Conservation (phyloP, 2,797 vertebrate genomes). For the Muscicapa striata region DNA sequence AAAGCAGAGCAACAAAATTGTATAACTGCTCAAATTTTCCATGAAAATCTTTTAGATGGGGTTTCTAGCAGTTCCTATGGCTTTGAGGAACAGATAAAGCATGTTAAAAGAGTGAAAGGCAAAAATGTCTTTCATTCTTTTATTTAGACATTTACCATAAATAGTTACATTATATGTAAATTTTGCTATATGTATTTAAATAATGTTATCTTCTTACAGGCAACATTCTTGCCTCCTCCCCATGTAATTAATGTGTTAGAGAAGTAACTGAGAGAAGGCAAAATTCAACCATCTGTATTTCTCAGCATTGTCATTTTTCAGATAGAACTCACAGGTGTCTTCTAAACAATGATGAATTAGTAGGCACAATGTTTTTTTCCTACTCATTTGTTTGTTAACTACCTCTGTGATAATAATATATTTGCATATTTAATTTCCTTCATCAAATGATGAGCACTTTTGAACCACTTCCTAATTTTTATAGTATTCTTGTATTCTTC, state of each 20-base stretch:
- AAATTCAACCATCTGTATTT: slow-evolving; percentile 74
- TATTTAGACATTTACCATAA: not conserved
- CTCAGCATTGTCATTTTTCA: slow-evolving; percentile 70
- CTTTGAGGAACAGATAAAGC: slow-evolving; percentile 27
- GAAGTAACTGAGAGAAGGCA: slow-evolving; percentile 57
- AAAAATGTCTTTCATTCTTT: not conserved
- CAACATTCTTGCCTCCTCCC: not conserved
- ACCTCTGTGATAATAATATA: slow-evolving; percentile 77
- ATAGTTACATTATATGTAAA: slow-evolving; percentile 40
- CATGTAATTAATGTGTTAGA: slow-evolving; percentile 58
- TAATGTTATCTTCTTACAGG: not conserved
- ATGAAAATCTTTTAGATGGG: not conserved
- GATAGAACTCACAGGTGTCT: slow-evolving; percentile 74
- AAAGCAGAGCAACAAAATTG: not conserved
- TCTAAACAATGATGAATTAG: slow-evolving; percentile 80
- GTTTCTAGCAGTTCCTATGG: not conserved
- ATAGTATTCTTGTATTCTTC: slow-evolving; percentile 72
- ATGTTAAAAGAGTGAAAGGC: not conserved
- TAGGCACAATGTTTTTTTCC: slow-evolving; percentile 55
- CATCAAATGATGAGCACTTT: slow-evolving; percentile 74
- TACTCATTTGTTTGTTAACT: slow-evolving; percentile 76
- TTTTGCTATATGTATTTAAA: not conserved
- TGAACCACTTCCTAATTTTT: slow-evolving; percentile 77
- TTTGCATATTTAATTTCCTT: slow-evolving; percentile 82
- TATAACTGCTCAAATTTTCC: not conserved